Base-by-base conservation (phyloP, 2,888 invertebrate species). In the Thera obeliscata region DNA sequence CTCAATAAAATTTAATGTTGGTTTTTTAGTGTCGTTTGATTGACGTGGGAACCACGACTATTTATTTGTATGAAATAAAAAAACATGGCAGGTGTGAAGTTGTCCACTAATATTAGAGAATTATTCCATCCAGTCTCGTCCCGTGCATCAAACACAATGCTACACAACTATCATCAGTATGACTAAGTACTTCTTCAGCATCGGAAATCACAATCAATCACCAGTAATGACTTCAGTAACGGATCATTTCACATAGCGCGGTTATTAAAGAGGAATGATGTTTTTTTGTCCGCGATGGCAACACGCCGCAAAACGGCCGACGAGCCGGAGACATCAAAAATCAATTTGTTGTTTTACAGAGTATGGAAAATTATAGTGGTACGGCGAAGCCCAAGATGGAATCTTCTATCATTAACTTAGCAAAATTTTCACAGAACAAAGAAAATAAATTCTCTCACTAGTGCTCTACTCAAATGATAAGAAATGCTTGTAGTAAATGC, bases 321-420 rank as follows among this genome's bases (percentile, higher is more conserved):
- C 78, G 78, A 80, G 78, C 77, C 67, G 79, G 80, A 79, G 81
- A 86, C 88, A 90, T 90, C 87, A 90, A 88, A 89, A 90, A 89
- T 88, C 88, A 87, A 90, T 91, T 91, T 89, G 84, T 85, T 67
- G 56, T 22, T 61, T 38, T 43, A 50, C 56, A 59, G 60, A 66
- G 66, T n/a, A 66, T 48, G 48, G 61, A 61, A 60, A 60, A 2
- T n/a, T 41, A 7, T n/a, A 35, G 11, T n/a, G 58, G 35, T 48
- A 49, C 9, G 9, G 56, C 22, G 5, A 56, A 33, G 49, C 49
- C 46, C 33, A 7, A 4, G 41, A 41, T 41, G 41, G 41, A 1
- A 22, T 22, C 22, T 22, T 22, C 22, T 22, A 22, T 22, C 22
- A 22, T 22, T 22, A 22, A 22, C 22, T 22, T 1, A 1, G 22